A percentile compares a stretch with the other conserved stretches of the same genome.
These are phyloP conservation scores for Caenorhabditis macrosperma DNA, from an alignment of 2,888 invertebrate species.

Conservation along the genomic window DNA sequence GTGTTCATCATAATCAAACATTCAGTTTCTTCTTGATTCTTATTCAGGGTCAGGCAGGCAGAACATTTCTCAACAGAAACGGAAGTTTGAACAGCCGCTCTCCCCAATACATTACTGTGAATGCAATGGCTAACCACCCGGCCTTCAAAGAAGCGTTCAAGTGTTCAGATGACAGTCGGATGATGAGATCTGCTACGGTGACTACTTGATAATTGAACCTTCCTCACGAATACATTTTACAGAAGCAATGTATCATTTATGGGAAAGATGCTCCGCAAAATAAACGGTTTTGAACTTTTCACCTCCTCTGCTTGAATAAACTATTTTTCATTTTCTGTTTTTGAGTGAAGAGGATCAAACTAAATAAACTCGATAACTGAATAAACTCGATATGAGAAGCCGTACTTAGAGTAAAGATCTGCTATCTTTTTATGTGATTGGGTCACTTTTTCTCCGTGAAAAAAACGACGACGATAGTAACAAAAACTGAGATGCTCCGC, in stretches of 20 bases:
- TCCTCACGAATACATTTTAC: neutral
- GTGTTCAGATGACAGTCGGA: constrained; percentile 21
- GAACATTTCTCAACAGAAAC: neutral
- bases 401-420: too few relatives aligned
- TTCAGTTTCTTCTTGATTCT: neutral
- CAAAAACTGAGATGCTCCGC: too few relatives aligned
- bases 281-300: neutral
- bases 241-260: constrained; percentile 24
- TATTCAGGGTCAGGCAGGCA: neutral
- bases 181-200: constrained; percentile 19
- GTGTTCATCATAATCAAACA: neutral
- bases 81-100: neutral
- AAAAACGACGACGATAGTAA: too few relatives aligned
- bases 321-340: too few relatives aligned
- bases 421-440: too few relatives aligned
- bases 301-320: too few relatives aligned
- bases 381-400: too few relatives aligned
- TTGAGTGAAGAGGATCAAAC: too few relatives aligned
- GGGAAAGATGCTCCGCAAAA: constrained; percentile 16
- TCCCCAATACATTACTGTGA: neutral
- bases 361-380: too few relatives aligned
- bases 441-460: too few relatives aligned
- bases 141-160: constrained; percentile 25
- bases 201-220: neutral
- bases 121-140: constrained; percentile 21